Conservation (phyloP, 2,797 vertebrate species). For the Lepilemur septentrionalis region DNA sequence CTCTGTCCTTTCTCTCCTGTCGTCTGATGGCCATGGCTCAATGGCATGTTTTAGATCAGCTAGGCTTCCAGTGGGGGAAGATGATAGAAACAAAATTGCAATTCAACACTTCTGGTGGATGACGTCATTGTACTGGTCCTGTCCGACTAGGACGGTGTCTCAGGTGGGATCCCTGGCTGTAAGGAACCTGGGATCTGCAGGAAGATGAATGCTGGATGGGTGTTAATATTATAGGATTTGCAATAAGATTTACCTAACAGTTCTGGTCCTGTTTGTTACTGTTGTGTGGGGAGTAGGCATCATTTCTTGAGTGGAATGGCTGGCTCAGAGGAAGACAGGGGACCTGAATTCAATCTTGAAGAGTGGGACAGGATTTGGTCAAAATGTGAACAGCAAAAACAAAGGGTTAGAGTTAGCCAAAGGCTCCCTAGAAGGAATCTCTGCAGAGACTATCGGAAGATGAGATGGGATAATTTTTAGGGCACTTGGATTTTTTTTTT, state of each 20-base stretch:
- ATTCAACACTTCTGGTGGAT: not conserved
- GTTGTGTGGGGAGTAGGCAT: not conserved
- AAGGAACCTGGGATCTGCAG: not conserved
- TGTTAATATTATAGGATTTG: not conserved
- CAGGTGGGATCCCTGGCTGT: not conserved
- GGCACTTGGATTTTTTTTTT: not conserved
- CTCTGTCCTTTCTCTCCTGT: not conserved
- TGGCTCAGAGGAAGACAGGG: not conserved
- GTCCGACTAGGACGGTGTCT: not conserved
- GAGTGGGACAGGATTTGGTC: not conserved
- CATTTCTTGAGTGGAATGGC: not conserved
- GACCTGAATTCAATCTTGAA: not conserved
- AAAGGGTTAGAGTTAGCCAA: not conserved
- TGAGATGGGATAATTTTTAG: not conserved
- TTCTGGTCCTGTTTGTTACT: not conserved
- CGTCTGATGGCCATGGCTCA: constrained; percentile 1
- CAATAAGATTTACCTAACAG: not conserved
- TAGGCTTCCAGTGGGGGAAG: not conserved
- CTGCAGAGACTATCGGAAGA: not conserved
- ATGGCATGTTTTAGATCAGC: not conserved
- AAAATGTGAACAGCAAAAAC: not conserved
- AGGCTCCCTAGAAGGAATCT: not conserved
- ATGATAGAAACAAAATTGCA: not conserved
- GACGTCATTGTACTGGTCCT: not conserved
- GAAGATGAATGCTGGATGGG: not conserved